Evolutionary conservation across 2,888 invertebrate genomes (phyloP).

Genomic region (Zaprionus lineosus): DNA sequence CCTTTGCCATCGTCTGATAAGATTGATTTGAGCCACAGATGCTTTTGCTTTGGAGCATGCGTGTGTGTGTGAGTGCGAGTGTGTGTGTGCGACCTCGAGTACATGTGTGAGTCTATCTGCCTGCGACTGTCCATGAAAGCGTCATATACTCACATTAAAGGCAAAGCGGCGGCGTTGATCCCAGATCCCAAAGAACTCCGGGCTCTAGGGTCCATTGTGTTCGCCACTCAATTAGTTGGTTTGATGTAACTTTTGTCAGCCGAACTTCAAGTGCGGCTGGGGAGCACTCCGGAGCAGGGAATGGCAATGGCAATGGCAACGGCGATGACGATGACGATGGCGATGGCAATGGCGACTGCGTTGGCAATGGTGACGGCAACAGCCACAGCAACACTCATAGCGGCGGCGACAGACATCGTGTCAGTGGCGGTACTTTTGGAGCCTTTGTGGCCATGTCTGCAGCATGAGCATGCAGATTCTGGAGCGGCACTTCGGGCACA

Average conservation of each 20-base stretch:
- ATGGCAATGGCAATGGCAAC: conserved; percentile 3
- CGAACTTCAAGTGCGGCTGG: conserved; percentile 33
- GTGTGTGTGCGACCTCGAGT: too few species aligned
- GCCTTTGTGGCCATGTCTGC: conserved; percentile 65
- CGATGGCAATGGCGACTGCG: conserved; percentile 14
- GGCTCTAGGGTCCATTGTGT: conserved; percentile 66
- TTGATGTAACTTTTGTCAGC: conserved; percentile 74
- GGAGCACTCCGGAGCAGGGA: conserved; percentile 25
- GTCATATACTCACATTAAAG: conserved; percentile 70
- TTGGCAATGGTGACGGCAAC: not conserved
- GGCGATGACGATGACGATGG: not conserved
- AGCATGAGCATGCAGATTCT: conserved; percentile 74
- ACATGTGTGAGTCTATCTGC: too few species aligned
- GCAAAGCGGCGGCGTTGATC: conserved; percentile 43
- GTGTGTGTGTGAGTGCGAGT: too few species aligned
- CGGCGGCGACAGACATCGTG: conserved; percentile 64
- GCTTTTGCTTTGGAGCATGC: conserved; percentile 33
- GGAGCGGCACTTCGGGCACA: conserved; percentile 44
- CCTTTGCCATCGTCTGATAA: conserved; percentile 55
- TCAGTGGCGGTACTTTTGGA: conserved; percentile 72
- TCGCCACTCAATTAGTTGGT: conserved; percentile 76
- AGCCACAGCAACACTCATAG: not conserved
- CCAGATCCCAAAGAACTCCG: conserved; percentile 26
- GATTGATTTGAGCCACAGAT: conserved; percentile 77
- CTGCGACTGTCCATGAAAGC: conserved; percentile 48